Evolutionary conservation across 2,113 vertebrate species (phyloP).

Genomic region (Mormyrus iriodes): DNA sequence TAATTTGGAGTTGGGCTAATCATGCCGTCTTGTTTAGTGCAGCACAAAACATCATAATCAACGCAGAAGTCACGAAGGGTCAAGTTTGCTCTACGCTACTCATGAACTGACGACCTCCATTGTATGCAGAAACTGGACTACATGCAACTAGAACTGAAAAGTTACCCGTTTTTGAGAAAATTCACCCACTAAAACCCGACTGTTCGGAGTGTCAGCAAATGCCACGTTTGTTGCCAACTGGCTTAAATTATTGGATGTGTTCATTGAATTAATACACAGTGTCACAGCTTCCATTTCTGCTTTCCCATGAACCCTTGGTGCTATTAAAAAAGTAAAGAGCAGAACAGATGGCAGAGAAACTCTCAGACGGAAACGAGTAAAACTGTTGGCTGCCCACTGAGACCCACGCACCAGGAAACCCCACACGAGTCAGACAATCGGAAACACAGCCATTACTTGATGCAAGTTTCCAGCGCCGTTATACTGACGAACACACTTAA

Average conservation of each 20-base stretch:
- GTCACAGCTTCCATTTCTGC: not conserved
- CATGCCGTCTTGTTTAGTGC: not conserved
- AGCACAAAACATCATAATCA: no score
- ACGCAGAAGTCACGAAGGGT: not conserved
- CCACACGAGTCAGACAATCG: not conserved
- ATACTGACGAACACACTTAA: not conserved
- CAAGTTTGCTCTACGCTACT: not conserved
- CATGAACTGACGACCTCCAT: not conserved
- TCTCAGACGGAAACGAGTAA: not conserved
- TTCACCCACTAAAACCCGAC: not conserved
- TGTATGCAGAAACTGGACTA: not conserved
- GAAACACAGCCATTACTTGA: not conserved
- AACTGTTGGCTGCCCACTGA: not conserved
- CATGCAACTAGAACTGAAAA: not conserved
- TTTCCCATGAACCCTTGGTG: not conserved
- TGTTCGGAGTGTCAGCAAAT: not conserved
- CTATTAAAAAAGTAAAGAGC: not conserved
- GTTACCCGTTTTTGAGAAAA: not conserved
- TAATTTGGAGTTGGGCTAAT: not conserved
- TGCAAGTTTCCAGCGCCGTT: not conserved
- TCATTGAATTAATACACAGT: not conserved
- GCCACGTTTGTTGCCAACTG: not conserved
- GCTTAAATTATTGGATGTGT: not conserved
- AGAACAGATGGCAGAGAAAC: not conserved
- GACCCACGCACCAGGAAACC: not conserved